Evolutionary conservation across 53 echinoderm and acorn worm genomes (phyloP).

Genomic region (Arbacia lixula): DNA sequence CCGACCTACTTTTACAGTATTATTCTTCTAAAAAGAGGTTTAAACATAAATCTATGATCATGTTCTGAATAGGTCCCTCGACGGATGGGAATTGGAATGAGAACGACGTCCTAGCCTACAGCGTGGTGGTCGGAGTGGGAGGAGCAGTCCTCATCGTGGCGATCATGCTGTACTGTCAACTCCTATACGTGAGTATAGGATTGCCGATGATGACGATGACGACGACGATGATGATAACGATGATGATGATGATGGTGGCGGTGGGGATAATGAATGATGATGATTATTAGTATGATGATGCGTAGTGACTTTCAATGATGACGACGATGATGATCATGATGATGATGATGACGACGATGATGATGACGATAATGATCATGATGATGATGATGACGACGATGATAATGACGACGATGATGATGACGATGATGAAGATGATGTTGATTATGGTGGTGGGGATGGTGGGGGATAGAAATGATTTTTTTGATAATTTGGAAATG

Average conservation of each 20-base stretch:
- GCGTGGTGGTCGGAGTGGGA: background rate
- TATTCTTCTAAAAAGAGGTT: no score
- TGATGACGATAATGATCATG: slow-evolving; percentile 25
- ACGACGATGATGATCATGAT: background rate
- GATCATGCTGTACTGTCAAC: background rate
- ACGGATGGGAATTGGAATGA: background rate
- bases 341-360: slow-evolving; percentile 31
- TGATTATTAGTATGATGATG: background rate
- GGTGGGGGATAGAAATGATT: background rate
- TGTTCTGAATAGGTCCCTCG: background rate
- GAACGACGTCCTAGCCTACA: background rate
- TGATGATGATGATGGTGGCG: background rate
- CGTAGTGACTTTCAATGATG: no score
- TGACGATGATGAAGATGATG: slow-evolving; percentile 2
- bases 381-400: background rate
- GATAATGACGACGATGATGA: background rate
- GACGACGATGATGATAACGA: background rate
- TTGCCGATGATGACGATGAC: background rate
- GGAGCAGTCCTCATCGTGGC: background rate
- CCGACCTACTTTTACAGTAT: no score
- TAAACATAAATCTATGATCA: no score
- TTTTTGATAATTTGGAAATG: background rate
- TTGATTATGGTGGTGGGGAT: background rate
- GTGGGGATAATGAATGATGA: background rate
- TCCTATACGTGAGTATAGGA: background rate